Evolutionary conservation across 1,140 invertebrate species (phyloP), one percentile per base, ranked within the genome.

Genomic region (Drosophila oshimai): DNA sequence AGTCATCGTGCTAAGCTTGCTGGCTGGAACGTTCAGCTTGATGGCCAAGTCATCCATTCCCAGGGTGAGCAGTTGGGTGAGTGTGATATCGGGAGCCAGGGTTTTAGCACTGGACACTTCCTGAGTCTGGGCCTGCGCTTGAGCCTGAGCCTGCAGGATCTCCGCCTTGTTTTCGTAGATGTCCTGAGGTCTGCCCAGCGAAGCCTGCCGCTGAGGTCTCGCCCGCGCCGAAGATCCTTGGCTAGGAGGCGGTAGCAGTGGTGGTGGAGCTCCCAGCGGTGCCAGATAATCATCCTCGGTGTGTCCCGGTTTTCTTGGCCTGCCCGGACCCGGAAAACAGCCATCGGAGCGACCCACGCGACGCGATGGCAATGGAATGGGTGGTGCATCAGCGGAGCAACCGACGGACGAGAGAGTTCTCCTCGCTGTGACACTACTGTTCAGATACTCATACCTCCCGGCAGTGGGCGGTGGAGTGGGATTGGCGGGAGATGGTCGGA

Each of bases 1-100:
- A 0, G 96, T 97, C 94, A 97, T 95, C 55, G 94, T 95, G 22
- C 95, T 96, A n/a, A 97, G 91, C 67, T 95, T 93, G 31, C 93
- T 92, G 0, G 95, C 93, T 0, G 95, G 95, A 77, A 97, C 95
- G 53, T 94, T 94, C 13, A 97, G 91, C 81, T 95, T 95, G 17
- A 88, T 74, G 0, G 96, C 95, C 58, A 97, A 90, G 44, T 97
- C 95, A 64, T 95, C 94, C 64, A 97, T 93, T 62, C 95, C 95
- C 76, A 96, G 94, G 3, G 95, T 95, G 6, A 96, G 95, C 26
- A 97, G 92, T 89, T 97, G 96, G 75, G 93, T 95, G 31, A 97
- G 91, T 0, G 96, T 97, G 34, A 97, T 96, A 87, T 96, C 95
- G 9, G 94, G 91, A 20, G 93, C 93, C 72, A 89, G 91, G 64